These are phyloP conservation scores for Caranx melampygus DNA, from an alignment of 2,113 vertebrate genomes.

Conservation along the genomic window DNA sequence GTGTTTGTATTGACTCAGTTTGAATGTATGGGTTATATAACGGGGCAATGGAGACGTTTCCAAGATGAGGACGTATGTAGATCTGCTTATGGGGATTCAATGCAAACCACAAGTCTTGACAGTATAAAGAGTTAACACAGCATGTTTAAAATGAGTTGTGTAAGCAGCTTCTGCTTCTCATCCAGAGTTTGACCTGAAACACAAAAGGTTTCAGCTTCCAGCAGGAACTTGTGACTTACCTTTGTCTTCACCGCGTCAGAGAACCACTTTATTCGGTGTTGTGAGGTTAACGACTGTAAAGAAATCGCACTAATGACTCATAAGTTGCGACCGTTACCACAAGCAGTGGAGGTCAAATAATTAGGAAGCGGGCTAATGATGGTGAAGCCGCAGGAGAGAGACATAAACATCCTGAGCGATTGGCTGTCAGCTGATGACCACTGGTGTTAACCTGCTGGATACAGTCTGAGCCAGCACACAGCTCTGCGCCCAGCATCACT, in stretches of 20 bases:
- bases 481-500: constrained; percentile 26
- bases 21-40: not conserved
- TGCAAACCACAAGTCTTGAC: not conserved
- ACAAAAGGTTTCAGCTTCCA: constrained; percentile 7
- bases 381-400: constrained; percentile 57
- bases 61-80: not conserved
- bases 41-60: not conserved
- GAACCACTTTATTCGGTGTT: not conserved
- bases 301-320: constrained; percentile 75
- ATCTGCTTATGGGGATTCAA: not conserved
- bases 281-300: constrained; percentile 67
- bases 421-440: constrained; percentile 48
- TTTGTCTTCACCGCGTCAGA: constrained; percentile 22
- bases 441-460: constrained; percentile 72
- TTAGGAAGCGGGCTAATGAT: constrained; percentile 72
- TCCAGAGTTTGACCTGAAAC: constrained; percentile 7
- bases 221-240: constrained; percentile 11
- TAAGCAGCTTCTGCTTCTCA: not conserved
- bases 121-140: not conserved
- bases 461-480: constrained; percentile 25
- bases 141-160: constrained; percentile 6
- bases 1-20: constrained; percentile 11
- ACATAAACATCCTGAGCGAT: constrained; percentile 62
- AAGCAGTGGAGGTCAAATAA: constrained; percentile 50
- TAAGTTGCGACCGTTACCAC: constrained; percentile 33